Percentiles rank a stretch among this genome's conserved stretches.
Conservation (phyloP, 2,113 vertebrate species). For the Vulpes lagopus region DNA sequence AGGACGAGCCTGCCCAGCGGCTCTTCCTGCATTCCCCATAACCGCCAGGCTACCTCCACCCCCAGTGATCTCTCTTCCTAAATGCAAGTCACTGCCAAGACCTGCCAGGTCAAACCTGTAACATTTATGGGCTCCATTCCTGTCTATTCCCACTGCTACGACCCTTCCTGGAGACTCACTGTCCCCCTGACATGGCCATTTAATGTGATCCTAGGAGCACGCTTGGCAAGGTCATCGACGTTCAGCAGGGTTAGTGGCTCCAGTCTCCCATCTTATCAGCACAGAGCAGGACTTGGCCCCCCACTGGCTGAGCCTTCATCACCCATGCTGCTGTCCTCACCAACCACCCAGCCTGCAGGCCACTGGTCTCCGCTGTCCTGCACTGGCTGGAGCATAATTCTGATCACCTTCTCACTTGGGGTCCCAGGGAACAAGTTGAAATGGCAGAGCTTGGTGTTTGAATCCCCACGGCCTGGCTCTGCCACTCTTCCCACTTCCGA, state of each 20-base stretch:
- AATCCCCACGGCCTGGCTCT: background rate
- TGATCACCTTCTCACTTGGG: fast-evolving
- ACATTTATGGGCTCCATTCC: background rate
- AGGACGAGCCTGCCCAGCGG: too few relatives aligned
- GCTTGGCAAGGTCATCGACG: background rate
- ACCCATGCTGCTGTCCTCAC: fast-evolving
- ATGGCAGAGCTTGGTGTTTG: background rate
- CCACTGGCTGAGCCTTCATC: background rate
- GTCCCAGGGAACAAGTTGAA: too few relatives aligned
- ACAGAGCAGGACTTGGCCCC: too few relatives aligned
- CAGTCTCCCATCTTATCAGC: background rate
- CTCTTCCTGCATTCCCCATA: too few relatives aligned
- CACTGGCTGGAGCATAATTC: background rate
- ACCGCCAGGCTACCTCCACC: too few relatives aligned
- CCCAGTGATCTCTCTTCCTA: background rate
- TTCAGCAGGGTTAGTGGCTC: background rate
- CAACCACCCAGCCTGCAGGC: too few relatives aligned
- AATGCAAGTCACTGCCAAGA: background rate
- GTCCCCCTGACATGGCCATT: too few relatives aligned
- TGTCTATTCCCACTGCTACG: background rate
- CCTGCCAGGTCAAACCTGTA: background rate
- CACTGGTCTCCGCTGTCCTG: fast-evolving
- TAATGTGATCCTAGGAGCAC: background rate
- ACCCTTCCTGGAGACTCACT: background rate
- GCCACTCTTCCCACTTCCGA: background rate